A percentile compares a stretch with the other conserved stretches of the same genome.
Evolutionary conservation across 2,113 vertebrate species (phyloP).

Genomic region (Sprattus sprattus): DNA sequence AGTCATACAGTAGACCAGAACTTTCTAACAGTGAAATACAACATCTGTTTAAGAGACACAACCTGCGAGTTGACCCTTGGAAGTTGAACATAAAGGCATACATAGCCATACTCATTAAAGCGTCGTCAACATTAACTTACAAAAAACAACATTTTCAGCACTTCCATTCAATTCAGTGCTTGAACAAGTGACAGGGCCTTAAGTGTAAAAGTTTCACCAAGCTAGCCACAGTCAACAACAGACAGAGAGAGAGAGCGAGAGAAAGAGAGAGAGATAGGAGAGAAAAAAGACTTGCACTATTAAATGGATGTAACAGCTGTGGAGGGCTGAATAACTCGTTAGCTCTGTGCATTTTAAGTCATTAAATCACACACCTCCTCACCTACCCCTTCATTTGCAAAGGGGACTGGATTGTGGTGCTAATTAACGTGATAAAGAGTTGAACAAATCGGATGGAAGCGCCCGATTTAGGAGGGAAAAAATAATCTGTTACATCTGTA

Average conservation of each 20-base stretch:
- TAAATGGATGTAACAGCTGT: constrained; percentile 74
- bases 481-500: constrained; percentile 68
- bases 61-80: not conserved
- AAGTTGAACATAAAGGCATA: not conserved
- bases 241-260: constrained; percentile 39
- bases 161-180: not conserved
- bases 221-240: constrained; percentile 39
- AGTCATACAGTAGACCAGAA: not conserved
- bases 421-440: constrained; percentile 81
- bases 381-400: constrained; percentile 74
- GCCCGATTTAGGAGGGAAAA: constrained; percentile 52
- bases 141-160: not conserved
- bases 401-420: constrained; percentile 75
- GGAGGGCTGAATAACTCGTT: constrained; percentile 73
- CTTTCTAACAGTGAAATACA: not conserved
- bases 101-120: not conserved
- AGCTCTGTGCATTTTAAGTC: constrained; percentile 75
- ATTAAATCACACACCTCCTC: constrained; percentile 70
- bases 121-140: not conserved
- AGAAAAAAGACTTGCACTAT: constrained; percentile 56
- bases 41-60: not conserved
- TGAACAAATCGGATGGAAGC: constrained; percentile 72
- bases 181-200: not conserved
- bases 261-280: not conserved
- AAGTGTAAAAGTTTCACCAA: constrained; percentile 11